Base-by-base conservation (phyloP, 2,888 invertebrate genomes). In the Tenthredo scrophulariae region DNA sequence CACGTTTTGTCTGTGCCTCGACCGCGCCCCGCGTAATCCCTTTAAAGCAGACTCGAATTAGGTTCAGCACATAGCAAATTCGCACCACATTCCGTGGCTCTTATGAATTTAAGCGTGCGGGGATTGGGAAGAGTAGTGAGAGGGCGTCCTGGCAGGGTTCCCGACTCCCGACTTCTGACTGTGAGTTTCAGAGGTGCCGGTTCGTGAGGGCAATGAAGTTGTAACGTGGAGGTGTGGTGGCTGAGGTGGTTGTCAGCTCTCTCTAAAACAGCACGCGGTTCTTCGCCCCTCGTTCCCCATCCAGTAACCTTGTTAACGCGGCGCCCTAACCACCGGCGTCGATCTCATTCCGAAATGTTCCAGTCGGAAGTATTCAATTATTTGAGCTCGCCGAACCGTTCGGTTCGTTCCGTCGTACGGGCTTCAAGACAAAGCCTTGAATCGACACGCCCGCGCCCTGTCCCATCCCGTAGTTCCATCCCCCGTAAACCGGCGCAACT, bases 51-150 rank as follows among this genome's bases (percentile, higher is more conserved):
- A 86, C 86, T 87, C 89, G 91, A 90, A 91, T 91, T 90, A 91
- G 91, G 90, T 90, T 90, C 88, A 89, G 89, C 89, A 89, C 90
- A 88, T 91, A 90, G 89, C 90, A 91, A 90, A 91, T 91, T 91
- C 90, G 89, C 91, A 89, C 90, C 90, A 89, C 90, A 91, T 91
- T 91, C 90, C 88, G 88, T 88, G 89, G 89, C 90, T 88, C 89
- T 91, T 90, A 91, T 91, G 91, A 91, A 91, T 91, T 91, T 89
- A 91, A 91, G 90, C 89, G 88, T 33, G 50, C 65, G 86, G 77
- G 40, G 83, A 83, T 22, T 10, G 40, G 50, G 50, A 84, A 84
- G 74, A 86, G 88, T 87, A 87, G 40, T 29, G 72, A 82, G 15
- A 67, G 67, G 50, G 50, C 40, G 77, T 84, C 84, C 70, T 82